Base-by-base conservation (phyloP, 1,140 invertebrate genomes). In the Hyles euphorbiae region DNA sequence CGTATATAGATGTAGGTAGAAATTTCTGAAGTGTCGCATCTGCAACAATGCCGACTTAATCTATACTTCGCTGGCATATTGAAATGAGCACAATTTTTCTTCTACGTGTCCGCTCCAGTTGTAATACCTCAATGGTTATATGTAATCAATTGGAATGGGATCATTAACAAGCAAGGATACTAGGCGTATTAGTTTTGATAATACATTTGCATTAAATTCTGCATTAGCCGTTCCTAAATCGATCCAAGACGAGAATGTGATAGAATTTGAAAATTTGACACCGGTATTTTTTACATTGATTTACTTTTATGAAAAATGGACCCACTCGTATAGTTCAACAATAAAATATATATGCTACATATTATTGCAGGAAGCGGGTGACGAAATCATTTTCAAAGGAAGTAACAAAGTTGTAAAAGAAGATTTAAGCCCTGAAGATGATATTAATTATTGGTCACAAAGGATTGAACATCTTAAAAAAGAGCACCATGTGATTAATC, bases 131-230 rank as follows among this genome's bases (percentile, higher is more conserved):
- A n/a, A 36, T 36, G 36, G 7, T 36, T 4, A 36, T 5, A 40
- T 40, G 36, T 5, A 40, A 40, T 54, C 11, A 6, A 12, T 12
- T 43, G 48, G 22, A 65, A 87, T 87, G 83, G 83, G 83, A 50
- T 76, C 62, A 56, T 56, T 76, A 54, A 56, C 61, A 46, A 81
- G 76, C 60, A 81, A 66, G 69, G 76, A 85, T 62, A 82, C 82
- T 9, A 73, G 83, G 60, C 70, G 82, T 33, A 79, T 87, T 22
- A 87, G 82, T 76, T 83, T 87, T 73, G 72, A 85, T 65, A 87
- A 87, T 60, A 83, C 68, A 7, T 75, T 83, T 63, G 65, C 70
- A 49, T 47, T 83, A 43, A 76, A 61, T 57, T 63, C 81, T 34
- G 65, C 69, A 43, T 55, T 87, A 54, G 32, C 58, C 40, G 60